These are phyloP conservation scores for Porphyrio hochstetteri DNA, from an alignment of 2,113 vertebrate genomes.

Conservation along the genomic window DNA sequence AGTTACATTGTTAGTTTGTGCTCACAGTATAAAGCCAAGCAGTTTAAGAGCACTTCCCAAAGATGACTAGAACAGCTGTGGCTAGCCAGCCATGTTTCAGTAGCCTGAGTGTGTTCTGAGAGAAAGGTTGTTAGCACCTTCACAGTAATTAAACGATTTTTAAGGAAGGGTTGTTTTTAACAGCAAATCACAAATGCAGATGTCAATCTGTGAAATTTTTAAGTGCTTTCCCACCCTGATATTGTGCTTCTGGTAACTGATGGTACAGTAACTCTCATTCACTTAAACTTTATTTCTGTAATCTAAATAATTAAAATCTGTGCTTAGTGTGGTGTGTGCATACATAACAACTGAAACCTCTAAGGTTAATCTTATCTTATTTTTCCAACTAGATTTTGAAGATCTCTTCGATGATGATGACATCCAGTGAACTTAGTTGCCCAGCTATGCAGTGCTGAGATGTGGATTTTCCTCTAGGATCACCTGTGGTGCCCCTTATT, in stretches of 20 bases:
- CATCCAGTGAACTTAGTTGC: slow-evolving; percentile 78
- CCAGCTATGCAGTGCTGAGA: not conserved
- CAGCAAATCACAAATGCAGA: not conserved
- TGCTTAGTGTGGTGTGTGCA: not conserved
- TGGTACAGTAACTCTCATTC: not conserved
- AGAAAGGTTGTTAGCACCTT: not conserved
- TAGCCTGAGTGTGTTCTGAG: not conserved
- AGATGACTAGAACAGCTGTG: not conserved
- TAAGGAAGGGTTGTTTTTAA: not conserved
- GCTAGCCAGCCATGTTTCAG: not conserved
- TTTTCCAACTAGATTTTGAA: slow-evolving; percentile 83
- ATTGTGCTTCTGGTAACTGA: not conserved
- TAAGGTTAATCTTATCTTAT: not conserved
- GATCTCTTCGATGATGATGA: slow-evolving; percentile 91
- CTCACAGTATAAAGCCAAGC: not conserved
- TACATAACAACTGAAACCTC: not conserved
- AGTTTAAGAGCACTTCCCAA: not conserved
- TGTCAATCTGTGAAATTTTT: not conserved
- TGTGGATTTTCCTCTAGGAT: slow-evolving; percentile 16
- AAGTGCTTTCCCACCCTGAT: not conserved
- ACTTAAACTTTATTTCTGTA: not conserved
- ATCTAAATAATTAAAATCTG: not conserved
- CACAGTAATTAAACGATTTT: not conserved
- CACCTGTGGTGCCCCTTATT: not conserved
- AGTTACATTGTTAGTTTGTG: not conserved